Evolutionary conservation across 2,113 vertebrate species (phyloP), one percentile per base, ranked within the genome.

Genomic region (Astur gentilis): DNA sequence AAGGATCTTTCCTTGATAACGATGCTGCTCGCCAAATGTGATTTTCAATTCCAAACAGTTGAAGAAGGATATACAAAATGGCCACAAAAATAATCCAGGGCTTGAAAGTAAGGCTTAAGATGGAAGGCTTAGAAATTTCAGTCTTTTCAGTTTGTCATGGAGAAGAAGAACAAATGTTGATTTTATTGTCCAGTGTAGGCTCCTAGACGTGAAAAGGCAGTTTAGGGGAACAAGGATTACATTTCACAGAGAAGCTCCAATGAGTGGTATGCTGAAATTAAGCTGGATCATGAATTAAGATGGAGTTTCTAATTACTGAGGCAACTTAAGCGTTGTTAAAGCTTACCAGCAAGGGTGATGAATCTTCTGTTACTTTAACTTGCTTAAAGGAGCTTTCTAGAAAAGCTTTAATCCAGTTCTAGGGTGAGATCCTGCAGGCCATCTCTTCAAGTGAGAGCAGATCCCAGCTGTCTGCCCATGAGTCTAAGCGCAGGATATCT

Each of bases 271-370:
- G 21, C 38, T 61, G 67, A 64, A 64, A 58, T 64, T 20, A 60
- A 66, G 22, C 8, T 76, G 16, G 9, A 36, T 86, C 29, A 40
- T 61, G 61, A 75, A 58, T 47, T 29, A 58, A 76, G 32, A 7
- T 61, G 14, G 22, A 65, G 17, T 55, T 87, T 49, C 52, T 77
- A 52, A 7, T 83, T 50, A 25, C 2, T 5, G 13, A 77, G 52
- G 7, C 0, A 0, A 57, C 42, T 34, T 49, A 71, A 45, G 13
- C 7, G 0, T 20, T 49, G 29, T 36, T 83, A 27, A 38, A 57
- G 38, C 44, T 83, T 31, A 73, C 34, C 6, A 38, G 38, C 26
- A 69, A 29, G 61, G 44, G 11, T 11, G 27, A 34, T 55, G 4
- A 50, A 21, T 52, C 13, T 77, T 54, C 21, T 76, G 13, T 31